Percentiles rank a stretch among this genome's conserved stretches.
Conservation (phyloP, 1,140 invertebrate species). For the Zaprionus ornatus region DNA sequence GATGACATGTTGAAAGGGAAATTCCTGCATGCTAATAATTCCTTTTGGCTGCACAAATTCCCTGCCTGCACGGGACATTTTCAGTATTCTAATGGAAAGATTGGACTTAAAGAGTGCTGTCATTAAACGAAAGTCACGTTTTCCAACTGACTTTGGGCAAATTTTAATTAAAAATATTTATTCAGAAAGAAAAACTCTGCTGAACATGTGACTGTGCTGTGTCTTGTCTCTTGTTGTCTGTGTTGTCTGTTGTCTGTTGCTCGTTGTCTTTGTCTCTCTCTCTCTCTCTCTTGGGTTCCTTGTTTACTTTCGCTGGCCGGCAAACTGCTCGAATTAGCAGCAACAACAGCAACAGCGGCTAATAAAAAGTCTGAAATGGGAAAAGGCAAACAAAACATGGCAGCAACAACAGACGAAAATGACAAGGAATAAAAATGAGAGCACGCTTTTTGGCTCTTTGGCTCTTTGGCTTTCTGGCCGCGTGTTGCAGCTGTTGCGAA, state of each 20-base stretch:
- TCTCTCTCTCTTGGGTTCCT: conserved; percentile 36
- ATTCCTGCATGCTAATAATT: neutral
- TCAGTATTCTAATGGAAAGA: neutral
- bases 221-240: conserved; percentile 28
- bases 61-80: neutral
- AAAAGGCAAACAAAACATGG: conserved; percentile 43
- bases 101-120: neutral
- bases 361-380: conserved; percentile 58
- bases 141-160: conserved; percentile 28
- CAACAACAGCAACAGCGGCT: conserved; percentile 60
- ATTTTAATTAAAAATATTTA: conserved; percentile 61
- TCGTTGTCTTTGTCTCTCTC: conserved; percentile 5
- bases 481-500: conserved; percentile 75
- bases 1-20: conserved; percentile 17
- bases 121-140: conserved; percentile 41
- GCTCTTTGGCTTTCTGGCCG: conserved; percentile 30
- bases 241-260: conserved; percentile 31
- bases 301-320: conserved; percentile 70
- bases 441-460: conserved; percentile 69
- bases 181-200: conserved; percentile 41
- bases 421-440: conserved; percentile 70
- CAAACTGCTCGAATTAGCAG: conserved; percentile 73
- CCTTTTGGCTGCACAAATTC: neutral
- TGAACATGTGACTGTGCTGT: conserved; percentile 43
- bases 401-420: conserved; percentile 46